phyloP scores from a whole-genome alignment of 2,797 vertebrate species.

The Psittacula echo region DNA sequence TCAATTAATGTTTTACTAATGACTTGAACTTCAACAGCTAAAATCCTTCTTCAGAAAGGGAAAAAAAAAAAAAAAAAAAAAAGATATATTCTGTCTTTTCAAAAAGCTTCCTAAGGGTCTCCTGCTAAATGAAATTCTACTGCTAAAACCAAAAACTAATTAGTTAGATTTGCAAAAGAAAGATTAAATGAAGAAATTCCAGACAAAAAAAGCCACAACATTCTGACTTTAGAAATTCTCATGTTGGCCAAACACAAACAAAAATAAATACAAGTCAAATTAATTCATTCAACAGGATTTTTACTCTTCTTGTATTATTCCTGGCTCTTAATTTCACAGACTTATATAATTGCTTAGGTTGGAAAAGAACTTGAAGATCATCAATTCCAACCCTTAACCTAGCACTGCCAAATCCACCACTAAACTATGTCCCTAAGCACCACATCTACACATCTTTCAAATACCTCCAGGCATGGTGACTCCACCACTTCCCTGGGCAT shows the following conservation, averaged over 20 bases:
- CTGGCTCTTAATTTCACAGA: not conserved
- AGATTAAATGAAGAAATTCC: not conserved
- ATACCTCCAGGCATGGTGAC: not conserved
- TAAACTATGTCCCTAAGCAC: not conserved
- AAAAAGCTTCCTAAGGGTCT: conserved; percentile 3
- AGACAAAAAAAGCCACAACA: not conserved
- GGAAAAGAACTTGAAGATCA: not conserved
- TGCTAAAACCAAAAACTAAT: not conserved
- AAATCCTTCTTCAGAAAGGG: conserved; percentile 19
- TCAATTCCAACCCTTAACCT: not conserved
- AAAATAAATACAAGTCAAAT: not conserved
- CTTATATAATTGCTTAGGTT: not conserved
- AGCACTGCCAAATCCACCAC: not conserved
- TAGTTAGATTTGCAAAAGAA: conserved; percentile 2
- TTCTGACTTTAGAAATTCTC: not conserved
- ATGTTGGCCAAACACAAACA: not conserved
- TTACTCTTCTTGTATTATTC: not conserved
- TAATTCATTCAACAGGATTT: conserved; percentile 23
- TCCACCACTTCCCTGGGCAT: not conserved
- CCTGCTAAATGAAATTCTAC: not conserved
- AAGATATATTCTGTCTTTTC: not conserved
- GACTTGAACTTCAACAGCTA: conserved; percentile 31
- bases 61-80: not conserved
- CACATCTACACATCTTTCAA: not conserved
- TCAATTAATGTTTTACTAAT: conserved; percentile 70